Base-by-base conservation (phyloP, 2,888 invertebrate genomes). In the Chirona hameri region DNA sequence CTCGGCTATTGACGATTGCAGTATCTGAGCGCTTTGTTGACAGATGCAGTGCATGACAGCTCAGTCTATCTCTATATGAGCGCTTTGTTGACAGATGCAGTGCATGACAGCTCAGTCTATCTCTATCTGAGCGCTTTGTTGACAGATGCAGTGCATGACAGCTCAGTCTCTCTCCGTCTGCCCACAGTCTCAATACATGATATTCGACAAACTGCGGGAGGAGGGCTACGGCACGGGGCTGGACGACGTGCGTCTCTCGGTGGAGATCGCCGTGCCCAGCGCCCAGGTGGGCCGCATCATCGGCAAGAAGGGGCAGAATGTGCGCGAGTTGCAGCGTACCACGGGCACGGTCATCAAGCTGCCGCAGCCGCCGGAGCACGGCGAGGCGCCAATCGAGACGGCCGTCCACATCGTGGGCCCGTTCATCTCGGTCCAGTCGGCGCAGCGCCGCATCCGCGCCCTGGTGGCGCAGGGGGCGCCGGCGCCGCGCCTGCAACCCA, bases 141-240 rank as follows among this genome's bases (percentile, higher is more conserved):
- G 4, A 39, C 55, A 18, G 55, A 14, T 2, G 15, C 55, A 55
- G 55, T 18, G 15, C 55, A 2, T 18, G 55, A 18, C 55, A 24
- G 7, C 52, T 7, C 60, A 7, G n/a, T 65, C 9, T 3, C 0
- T 10, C 5, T 65, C 65, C n/a, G 46, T 76, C 90, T 39, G 39
- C 39, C 52, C 15, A n/a, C 89, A 95, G 94, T 98, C 98, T 83
- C 98, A 98, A 89, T 98, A 95, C 89, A 93, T 97, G 90, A 97
- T 99, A 88, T 98, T 97, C 88, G 97, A 98, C 88, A 98, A 98
- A 89, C 96, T 99, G 93, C 92, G 97, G 86, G 97, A 97, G 88
- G 96, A 96, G 89, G 96, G 96, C 81, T 96, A 96, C 87, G 94
- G 95, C 87, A 93, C 94, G 29, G 95, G 95, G 72, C 93, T 94